Base-by-base conservation (phyloP, 53 echinoderm and acorn worm genomes). In the Crossaster papposus region DNA sequence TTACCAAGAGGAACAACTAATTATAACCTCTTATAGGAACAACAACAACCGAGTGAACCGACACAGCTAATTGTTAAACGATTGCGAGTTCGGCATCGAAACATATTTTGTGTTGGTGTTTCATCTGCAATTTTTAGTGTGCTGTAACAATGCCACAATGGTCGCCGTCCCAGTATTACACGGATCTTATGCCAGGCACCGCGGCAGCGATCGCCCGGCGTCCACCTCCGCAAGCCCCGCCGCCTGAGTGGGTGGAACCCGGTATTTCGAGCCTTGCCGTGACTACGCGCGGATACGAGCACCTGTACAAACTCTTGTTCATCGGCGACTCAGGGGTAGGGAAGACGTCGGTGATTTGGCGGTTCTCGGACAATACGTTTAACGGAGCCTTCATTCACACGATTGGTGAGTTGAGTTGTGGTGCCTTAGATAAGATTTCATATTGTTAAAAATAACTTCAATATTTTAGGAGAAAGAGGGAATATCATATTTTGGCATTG, bases 321-420 rank as follows among this genome's bases (percentile, higher is more conserved):
- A 95, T 96, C 79, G 96, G 96, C 28, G 96, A 96, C 63, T 95
- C 92, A 14, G 96, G 94, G 1, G 95, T 95, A 29, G 96, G 96
- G 20, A 96, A 96, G 81, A 96, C 95, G 50, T 95, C 96, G n/a
- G 78, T 96, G 51, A 93, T 93, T 68, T 96, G 91, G 90, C 77
- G 96, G 28, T 95, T 96, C 77, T 91, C 94, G 20, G 93, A 96
- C 71, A 90, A 95, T 79, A 92, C 90, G n/a, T 96, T 96, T 81
- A 92, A 91, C 63, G 91, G 88, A 36, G 93, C 92, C 72, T 96
- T 95, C 81, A 92, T 96, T 50, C 95, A 95, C 38, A 96, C 96
- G 14, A 96, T 96, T 76, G 96, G 96, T 96, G 83, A 91, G 96
- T 86, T 96, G 83, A 91, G 96, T 86, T 10, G 9, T 44, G 44